Percentiles rank a stretch among this genome's conserved stretches.
Conservation (phyloP, 2,113 vertebrate species). For the Podiceps cristatus region DNA sequence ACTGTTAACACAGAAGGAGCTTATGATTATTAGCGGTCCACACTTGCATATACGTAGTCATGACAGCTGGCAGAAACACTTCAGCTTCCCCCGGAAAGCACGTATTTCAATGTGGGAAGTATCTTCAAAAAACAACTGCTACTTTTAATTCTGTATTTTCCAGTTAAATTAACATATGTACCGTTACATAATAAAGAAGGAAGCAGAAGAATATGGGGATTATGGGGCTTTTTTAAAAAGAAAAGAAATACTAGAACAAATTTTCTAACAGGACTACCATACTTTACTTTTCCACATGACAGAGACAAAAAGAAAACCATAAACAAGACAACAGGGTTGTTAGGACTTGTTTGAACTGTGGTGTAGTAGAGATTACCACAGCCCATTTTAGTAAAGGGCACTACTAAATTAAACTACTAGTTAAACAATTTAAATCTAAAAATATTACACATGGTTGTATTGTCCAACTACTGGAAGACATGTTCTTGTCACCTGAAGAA, state of each 20-base stretch:
- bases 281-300: neutral
- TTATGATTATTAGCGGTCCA: neutral
- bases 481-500: neutral
- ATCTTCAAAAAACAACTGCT: neutral
- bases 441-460: fast-evolving
- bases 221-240: fast-evolving
- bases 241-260: neutral
- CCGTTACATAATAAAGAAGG: neutral
- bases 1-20: neutral
- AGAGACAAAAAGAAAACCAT: neutral
- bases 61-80: neutral
- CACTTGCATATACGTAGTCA: neutral
- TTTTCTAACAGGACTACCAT: neutral
- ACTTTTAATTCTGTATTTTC: neutral
- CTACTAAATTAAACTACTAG: neutral
- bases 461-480: neutral
- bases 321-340: neutral
- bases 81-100: neutral
- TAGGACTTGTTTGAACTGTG: neutral
- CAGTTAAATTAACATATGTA: neutral
- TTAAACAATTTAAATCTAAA: too few relatives aligned
- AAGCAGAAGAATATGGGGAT: neutral
- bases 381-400: neutral
- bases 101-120: neutral
- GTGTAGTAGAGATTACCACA: neutral